Conservation (phyloP, 2,888 invertebrate genomes). For the Drosophila affinis region DNA sequence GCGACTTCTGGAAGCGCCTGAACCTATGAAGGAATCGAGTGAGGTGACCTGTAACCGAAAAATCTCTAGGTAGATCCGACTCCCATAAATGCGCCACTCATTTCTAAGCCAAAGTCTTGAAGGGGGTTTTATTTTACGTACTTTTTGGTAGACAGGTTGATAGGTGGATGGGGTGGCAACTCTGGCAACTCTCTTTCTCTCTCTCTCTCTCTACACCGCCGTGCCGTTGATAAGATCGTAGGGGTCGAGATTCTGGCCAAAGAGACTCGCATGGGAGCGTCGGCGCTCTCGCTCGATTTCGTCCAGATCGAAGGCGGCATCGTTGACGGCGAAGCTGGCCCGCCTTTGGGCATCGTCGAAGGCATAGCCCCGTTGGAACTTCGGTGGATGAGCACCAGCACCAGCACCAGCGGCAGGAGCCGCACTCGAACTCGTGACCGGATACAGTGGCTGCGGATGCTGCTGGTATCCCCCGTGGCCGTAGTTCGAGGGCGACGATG, state of each 20-base stretch:
- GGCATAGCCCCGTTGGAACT: slow-evolving; percentile 79
- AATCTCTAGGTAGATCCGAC: too few relatives aligned
- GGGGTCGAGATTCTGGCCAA: slow-evolving; percentile 67
- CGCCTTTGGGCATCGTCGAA: slow-evolving; percentile 79
- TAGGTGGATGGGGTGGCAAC: too few relatives aligned
- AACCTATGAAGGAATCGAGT: slow-evolving; percentile 38
- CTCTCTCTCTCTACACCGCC: slow-evolving; percentile 64
- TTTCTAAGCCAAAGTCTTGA: slow-evolving; percentile 22
- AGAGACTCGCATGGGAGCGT: slow-evolving; percentile 83
- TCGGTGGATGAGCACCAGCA: slow-evolving; percentile 44
- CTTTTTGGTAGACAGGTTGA: too few relatives aligned
- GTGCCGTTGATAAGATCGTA: slow-evolving; percentile 83
- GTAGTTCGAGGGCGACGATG: slow-evolving; percentile 82
- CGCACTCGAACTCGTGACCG: slow-evolving; percentile 34
- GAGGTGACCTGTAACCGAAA: too few relatives aligned
- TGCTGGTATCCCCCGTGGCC: slow-evolving; percentile 63
- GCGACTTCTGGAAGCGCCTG: slow-evolving; percentile 63
- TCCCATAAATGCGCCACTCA: not conserved
- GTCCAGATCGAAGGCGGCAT: slow-evolving; percentile 82
- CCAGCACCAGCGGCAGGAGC: slow-evolving; percentile 3
- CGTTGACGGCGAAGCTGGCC: slow-evolving; percentile 62
- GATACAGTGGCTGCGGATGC: slow-evolving; percentile 61
- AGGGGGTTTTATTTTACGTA: not conserved
- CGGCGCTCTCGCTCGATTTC: slow-evolving; percentile 83
- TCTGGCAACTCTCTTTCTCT: not conserved